Base-by-base conservation (phyloP, 2,797 vertebrate genomes). In the Pseudochirops cupreus region DNA sequence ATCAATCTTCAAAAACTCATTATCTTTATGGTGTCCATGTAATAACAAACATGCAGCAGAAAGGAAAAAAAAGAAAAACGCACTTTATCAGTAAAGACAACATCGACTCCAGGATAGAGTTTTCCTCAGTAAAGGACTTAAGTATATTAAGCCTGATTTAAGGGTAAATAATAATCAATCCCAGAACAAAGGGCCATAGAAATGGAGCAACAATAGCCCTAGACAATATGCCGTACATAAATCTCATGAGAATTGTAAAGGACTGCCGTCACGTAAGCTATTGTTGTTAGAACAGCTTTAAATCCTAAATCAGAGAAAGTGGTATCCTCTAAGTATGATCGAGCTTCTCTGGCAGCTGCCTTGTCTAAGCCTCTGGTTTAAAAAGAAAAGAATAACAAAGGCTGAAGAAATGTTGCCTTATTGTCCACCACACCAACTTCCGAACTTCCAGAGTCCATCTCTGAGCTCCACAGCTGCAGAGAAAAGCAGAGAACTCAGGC, bases 291-390 rank as follows among this genome's bases (percentile, higher is more conserved):
- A 93, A 93, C 53, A 91, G 16, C 54, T 94, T 95, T 87, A 62
- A 95, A 93, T 54, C 87, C 92, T 54, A 91, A 94, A 95, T 6
- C 29, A 57, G 96, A 97, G 90, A 55, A 91, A 95, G 58, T 3
- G 16, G 31, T 82, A 57, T 46, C 21, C 74, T 26, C 21, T 82
- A 46, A 82, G 39, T 82, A 82, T 82, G 74, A 46, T 82, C 39
- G 46, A 26, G 39, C 14, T 1, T 46, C n/a, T 39, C 67, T 24
- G 7, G 24, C n/a, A 46, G 7, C 74, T 82, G 74, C n/a, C n/a
- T 39, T 33, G 31, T 39, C 91, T 59, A 82, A 52, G 14, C 56
- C 39, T 96, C 94, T 94, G 93, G 59, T 52, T 74, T 67, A 96
- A 92, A 90, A 89, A 58, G 95, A 91, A 58, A 91, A 58, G 50